Evolutionary conservation across 2,797 vertebrate genomes (phyloP).

Genomic region (Sebastes matsubarae): DNA sequence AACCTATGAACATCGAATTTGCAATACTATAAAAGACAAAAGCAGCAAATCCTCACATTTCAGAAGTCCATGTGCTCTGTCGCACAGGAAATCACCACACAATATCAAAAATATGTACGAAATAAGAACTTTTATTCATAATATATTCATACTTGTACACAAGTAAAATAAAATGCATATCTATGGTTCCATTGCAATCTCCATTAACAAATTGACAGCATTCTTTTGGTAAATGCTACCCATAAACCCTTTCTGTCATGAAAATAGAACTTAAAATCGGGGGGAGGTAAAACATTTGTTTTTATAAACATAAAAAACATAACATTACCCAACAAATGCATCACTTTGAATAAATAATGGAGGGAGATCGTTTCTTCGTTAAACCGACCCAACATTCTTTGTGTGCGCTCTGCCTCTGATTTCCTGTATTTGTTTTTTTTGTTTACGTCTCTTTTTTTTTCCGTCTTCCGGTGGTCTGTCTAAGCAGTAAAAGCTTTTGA

Average conservation of each 20-base stretch:
- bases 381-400: constrained; percentile 81
- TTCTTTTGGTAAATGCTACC: constrained; percentile 90
- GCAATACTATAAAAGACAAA: not conserved
- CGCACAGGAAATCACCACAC: constrained; percentile 40
- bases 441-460: constrained; percentile 14
- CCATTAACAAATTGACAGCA: constrained; percentile 87
- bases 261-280: constrained; percentile 82
- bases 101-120: constrained; percentile 72
- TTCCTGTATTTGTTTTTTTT: constrained; percentile 37
- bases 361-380: constrained; percentile 70
- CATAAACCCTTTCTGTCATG: constrained; percentile 84
- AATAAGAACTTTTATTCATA: constrained; percentile 90
- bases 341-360: constrained; percentile 86
- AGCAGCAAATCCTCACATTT: not conserved
- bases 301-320: constrained; percentile 87
- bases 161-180: constrained; percentile 99
- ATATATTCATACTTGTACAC: constrained; percentile 98
- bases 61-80: not conserved
- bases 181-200: constrained; percentile 92
- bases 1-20: not conserved
- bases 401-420: constrained; percentile 73
- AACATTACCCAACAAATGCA: constrained; percentile 88
- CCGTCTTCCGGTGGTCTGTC: constrained; percentile 64
- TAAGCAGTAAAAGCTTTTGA: constrained; percentile 81
- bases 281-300: constrained; percentile 79